Evolutionary conservation across 2,888 invertebrate genomes (phyloP).

Genomic region (Drosophila fulvimacula): DNA sequence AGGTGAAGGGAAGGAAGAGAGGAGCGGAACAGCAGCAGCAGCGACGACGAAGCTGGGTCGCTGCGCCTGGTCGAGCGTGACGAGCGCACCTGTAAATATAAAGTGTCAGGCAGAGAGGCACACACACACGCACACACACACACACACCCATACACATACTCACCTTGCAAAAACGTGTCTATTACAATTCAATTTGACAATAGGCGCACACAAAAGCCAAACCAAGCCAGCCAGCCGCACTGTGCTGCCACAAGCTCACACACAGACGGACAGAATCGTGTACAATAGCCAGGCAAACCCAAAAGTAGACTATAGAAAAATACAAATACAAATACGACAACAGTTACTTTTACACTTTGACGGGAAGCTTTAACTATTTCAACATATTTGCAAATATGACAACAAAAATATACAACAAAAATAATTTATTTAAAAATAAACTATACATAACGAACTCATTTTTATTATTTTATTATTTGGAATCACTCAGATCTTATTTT

Average conservation of each 20-base stretch:
- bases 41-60: slow-evolving; percentile 3
- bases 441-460: too few species aligned
- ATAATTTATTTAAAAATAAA: too few species aligned
- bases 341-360: slow-evolving; percentile 27
- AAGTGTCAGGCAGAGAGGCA: slow-evolving; percentile 65
- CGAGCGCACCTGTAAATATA: slow-evolving; percentile 76
- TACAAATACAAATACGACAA: slow-evolving; percentile 31
- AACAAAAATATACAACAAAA: not conserved
- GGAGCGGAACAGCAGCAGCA: not conserved
- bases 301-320: slow-evolving; percentile 57
- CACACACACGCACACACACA: slow-evolving; percentile 7
- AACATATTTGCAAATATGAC: not conserved
- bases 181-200: slow-evolving; percentile 81
- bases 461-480: too few species aligned
- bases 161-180: slow-evolving; percentile 72
- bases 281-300: slow-evolving; percentile 45
- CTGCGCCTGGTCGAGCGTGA: slow-evolving; percentile 65
- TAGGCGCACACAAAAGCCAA: slow-evolving; percentile 79
- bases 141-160: slow-evolving; percentile 20
- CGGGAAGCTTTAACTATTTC: not conserved
- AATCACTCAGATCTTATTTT: too few species aligned
- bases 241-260: slow-evolving; percentile 49
- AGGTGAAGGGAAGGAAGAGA: not conserved
- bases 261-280: slow-evolving; percentile 22
- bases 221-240: slow-evolving; percentile 62